phyloP scores from a whole-genome alignment of 2,113 vertebrate genomes.

The Oreocharis arfaki region DNA sequence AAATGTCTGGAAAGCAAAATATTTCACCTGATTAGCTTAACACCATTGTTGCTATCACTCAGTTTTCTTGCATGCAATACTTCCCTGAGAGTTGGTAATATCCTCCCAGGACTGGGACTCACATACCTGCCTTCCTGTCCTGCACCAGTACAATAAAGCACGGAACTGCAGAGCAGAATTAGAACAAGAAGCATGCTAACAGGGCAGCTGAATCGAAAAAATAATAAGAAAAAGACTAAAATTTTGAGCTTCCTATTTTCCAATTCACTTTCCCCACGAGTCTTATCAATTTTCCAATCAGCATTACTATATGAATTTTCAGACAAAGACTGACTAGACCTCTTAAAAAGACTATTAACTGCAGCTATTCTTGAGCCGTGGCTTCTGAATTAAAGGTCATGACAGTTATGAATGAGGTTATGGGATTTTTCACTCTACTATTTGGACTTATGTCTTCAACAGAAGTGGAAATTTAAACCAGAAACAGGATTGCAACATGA shows the following conservation, averaged over 20 bases:
- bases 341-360: constrained; percentile 9
- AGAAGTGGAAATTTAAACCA: constrained; percentile 54
- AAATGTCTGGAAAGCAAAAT: background rate
- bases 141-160: background rate
- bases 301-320: background rate
- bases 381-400: constrained; percentile 46
- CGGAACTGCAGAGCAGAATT: background rate
- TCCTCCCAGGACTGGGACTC: background rate
- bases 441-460: constrained; percentile 3
- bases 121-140: background rate
- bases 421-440: constrained; percentile 18
- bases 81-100: background rate
- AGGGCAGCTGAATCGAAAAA: background rate
- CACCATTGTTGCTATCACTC: background rate
- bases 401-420: constrained; percentile 55
- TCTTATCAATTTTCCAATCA: background rate
- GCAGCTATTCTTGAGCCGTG: background rate
- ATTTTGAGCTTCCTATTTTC: background rate
- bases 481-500: constrained; percentile 53
- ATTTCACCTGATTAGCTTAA: background rate
- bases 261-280: background rate
- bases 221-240: background rate
- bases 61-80: background rate
- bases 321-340: background rate
- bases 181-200: background rate